These are phyloP conservation scores for Addax nasomaculatus DNA, from an alignment of 2,113 vertebrate species.

Conservation along the genomic window DNA sequence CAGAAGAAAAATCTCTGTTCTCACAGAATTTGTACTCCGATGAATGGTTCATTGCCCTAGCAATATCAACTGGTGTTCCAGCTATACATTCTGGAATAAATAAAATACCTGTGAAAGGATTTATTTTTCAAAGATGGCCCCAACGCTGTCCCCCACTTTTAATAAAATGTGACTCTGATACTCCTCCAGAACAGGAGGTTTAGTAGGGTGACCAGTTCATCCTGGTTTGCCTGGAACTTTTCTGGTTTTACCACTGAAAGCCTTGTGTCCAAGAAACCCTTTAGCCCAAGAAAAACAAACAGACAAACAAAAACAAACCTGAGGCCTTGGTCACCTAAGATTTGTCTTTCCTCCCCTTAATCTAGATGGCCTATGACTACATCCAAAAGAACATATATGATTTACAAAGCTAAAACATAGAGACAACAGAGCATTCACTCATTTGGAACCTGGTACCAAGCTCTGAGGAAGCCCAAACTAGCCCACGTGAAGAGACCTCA, in stretches of 20 bases:
- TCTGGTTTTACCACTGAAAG: neutral
- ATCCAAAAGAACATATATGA: neutral
- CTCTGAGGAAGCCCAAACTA: neutral
- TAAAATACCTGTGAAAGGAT: neutral
- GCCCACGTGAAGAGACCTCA: neutral
- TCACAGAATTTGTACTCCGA: neutral
- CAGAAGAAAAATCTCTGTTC: neutral
- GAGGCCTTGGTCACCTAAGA: neutral
- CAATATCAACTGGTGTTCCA: neutral
- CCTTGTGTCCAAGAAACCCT: neutral
- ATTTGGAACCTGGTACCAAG: no score
- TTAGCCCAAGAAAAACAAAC: neutral
- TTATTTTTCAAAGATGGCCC: neutral
- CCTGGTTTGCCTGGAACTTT: neutral
- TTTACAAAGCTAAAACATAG: neutral
- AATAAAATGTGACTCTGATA: no score
- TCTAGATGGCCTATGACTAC: neutral
- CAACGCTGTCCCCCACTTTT: neutral
- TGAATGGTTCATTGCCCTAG: neutral
- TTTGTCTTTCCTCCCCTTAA: neutral
- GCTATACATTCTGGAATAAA: neutral
- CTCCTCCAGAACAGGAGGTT: neutral
- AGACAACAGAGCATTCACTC: neutral
- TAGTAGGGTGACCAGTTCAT: neutral
- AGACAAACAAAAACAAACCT: neutral